Conservation (phyloP, 2,888 invertebrate genomes). For the Tolmerus cingulatus region DNA sequence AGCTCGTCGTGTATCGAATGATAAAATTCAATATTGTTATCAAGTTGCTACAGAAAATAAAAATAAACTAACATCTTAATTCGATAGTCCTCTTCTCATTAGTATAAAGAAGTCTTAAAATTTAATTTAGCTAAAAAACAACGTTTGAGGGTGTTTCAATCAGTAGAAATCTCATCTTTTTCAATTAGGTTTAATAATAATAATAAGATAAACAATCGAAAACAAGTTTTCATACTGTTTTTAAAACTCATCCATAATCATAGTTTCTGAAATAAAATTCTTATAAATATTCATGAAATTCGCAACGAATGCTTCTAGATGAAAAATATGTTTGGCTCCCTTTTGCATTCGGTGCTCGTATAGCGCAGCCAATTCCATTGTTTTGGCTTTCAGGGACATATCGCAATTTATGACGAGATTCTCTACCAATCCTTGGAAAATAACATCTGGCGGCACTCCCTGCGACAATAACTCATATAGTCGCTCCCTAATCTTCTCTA, state of each 20-base stretch:
- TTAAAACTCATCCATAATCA: slow-evolving; percentile 60
- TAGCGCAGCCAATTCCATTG: slow-evolving; percentile 84
- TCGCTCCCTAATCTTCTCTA: slow-evolving; percentile 84
- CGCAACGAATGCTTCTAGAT: slow-evolving; percentile 96
- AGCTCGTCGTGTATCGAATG: slow-evolving; percentile 72
- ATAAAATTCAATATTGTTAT: slow-evolving; percentile 64
- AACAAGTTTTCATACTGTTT: background rate
- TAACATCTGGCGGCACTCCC: slow-evolving; percentile 91
- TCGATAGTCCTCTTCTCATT: background rate
- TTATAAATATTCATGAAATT: slow-evolving; percentile 96
- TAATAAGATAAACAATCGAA: too few relatives aligned
- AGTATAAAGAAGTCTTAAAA: background rate
- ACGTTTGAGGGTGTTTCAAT: too few relatives aligned
- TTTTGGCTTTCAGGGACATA: slow-evolving; percentile 84
- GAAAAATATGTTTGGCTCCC: slow-evolving; percentile 95
- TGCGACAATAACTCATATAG: slow-evolving; percentile 94
- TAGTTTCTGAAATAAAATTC: slow-evolving; percentile 68
- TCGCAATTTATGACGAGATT: slow-evolving; percentile 91
- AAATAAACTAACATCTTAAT: slow-evolving; percentile 30
- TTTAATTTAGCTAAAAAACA: too few relatives aligned
- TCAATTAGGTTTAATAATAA: too few relatives aligned
- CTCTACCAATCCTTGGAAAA: slow-evolving; percentile 85
- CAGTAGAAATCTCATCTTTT: too few relatives aligned
- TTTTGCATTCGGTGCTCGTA: slow-evolving; percentile 92
- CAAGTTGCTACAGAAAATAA: slow-evolving; percentile 51